phyloP scores from a whole-genome alignment of 2,888 invertebrate genomes.

The Mythimna impura region DNA sequence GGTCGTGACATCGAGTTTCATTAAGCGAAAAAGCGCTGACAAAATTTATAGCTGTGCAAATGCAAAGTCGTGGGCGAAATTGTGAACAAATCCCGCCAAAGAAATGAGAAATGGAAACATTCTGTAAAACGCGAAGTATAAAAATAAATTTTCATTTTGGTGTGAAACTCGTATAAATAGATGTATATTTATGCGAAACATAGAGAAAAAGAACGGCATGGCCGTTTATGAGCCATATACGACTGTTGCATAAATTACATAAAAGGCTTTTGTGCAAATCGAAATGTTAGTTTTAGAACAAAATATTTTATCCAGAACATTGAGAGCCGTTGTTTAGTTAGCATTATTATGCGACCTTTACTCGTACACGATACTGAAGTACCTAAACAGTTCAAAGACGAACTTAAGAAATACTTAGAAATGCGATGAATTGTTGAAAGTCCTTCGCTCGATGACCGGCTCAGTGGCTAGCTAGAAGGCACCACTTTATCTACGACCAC shows the following conservation, averaged over 20 bases:
- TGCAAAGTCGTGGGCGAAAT: conserved; percentile 79
- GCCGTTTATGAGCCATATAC: conserved; percentile 31
- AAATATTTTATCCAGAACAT: not conserved
- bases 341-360: conserved; percentile 5
- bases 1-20: conserved; percentile 82
- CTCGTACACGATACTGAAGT: conserved; percentile 3
- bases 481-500: conserved; percentile 54
- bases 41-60: conserved; percentile 78
- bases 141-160: conserved; percentile 74
- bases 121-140: conserved; percentile 73
- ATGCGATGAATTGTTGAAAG: conserved; percentile 76
- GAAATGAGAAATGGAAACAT: conserved; percentile 77
- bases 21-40: conserved; percentile 78
- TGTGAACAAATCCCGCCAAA: conserved; percentile 78
- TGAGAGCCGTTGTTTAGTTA: not conserved
- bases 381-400: conserved; percentile 15
- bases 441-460: conserved; percentile 60
- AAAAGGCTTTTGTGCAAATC: conserved; percentile 10
- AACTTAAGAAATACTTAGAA: conserved; percentile 72
- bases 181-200: conserved; percentile 46
- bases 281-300: conserved; percentile 4
- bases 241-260: conserved; percentile 27
- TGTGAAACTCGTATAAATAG: conserved; percentile 52
- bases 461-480: conserved; percentile 32
- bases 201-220: conserved; percentile 27